A percentile compares a stretch with the other conserved stretches of the same genome.
Evolutionary conservation across 2,113 vertebrate species (phyloP).

Genomic region (Illadopsis cleaveri): DNA sequence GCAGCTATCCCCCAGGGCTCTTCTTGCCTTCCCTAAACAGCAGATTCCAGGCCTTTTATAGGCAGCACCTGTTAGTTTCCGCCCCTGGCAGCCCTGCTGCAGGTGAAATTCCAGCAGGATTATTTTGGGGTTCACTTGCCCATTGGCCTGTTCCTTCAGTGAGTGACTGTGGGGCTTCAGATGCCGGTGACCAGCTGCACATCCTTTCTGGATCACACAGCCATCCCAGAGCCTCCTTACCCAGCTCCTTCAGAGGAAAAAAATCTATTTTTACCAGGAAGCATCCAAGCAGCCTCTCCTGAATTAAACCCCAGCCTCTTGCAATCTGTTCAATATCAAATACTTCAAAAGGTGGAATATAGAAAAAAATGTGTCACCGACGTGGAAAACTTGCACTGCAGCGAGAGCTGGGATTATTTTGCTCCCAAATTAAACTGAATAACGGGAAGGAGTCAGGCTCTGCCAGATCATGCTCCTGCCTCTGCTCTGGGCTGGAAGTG

Average conservation of each 20-base stretch:
- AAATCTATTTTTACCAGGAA: slow-evolving; percentile 72
- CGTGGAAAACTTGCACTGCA: background rate
- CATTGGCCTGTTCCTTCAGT: background rate
- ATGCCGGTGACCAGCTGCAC: slow-evolving; percentile 50
- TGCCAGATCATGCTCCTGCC: background rate
- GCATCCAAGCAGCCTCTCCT: slow-evolving; percentile 55
- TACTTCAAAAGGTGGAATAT: slow-evolving; percentile 73
- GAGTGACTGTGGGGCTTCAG: background rate
- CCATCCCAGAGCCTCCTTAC: background rate
- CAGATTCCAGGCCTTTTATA: slow-evolving; percentile 50
- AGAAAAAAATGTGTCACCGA: background rate
- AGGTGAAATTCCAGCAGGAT: slow-evolving; percentile 58
- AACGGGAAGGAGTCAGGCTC: background rate
- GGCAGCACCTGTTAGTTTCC: slow-evolving; percentile 51
- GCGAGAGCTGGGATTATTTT: background rate
- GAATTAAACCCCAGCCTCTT: slow-evolving; percentile 65
- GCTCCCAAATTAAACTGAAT: background rate
- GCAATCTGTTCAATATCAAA: slow-evolving; percentile 72
- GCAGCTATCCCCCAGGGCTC: background rate
- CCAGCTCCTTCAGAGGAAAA: slow-evolving; percentile 30
- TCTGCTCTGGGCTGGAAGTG: background rate
- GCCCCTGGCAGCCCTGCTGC: background rate
- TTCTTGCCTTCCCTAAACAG: background rate
- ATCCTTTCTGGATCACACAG: background rate
- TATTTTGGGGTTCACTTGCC: slow-evolving; percentile 39